Evolutionary conservation across 2,113 vertebrate species (phyloP).

Genomic region (Spea multiplicata): DNA sequence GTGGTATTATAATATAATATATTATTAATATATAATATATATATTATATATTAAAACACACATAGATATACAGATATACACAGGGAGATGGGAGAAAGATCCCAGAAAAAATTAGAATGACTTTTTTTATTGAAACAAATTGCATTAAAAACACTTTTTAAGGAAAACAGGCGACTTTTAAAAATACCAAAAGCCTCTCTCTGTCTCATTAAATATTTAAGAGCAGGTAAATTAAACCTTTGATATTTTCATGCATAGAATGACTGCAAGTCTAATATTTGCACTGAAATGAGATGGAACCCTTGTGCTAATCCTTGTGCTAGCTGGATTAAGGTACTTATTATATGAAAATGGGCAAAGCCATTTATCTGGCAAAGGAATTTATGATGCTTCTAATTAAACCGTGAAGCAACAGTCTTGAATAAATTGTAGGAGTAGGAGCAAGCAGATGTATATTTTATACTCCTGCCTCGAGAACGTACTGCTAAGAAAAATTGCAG

Average conservation of each 20-base stretch:
- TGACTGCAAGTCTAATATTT: slow-evolving; percentile 51
- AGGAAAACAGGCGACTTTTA: slow-evolving; percentile 37
- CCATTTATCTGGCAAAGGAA: slow-evolving; percentile 51
- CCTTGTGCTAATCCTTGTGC: slow-evolving; percentile 40
- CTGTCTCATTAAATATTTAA: slow-evolving; percentile 40
- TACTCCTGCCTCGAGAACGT: background rate
- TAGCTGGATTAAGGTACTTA: slow-evolving; percentile 41
- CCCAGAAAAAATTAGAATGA: no score
- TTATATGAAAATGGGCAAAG: slow-evolving; percentile 51
- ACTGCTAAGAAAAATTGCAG: background rate
- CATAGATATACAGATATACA: no score
- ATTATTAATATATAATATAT: background rate
- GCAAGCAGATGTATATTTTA: slow-evolving; percentile 23
- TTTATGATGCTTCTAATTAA: slow-evolving; percentile 42
- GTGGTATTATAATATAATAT: no score
- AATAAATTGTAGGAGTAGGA: slow-evolving; percentile 23
- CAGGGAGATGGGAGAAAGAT: no score
- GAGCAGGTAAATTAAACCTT: slow-evolving; percentile 42
- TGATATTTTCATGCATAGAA: slow-evolving; percentile 43
- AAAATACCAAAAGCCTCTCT: slow-evolving; percentile 19
- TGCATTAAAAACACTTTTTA: slow-evolving; percentile 34
- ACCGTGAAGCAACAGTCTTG: slow-evolving; percentile 38
- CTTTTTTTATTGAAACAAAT: slow-evolving; percentile 20
- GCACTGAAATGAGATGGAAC: slow-evolving; percentile 18
- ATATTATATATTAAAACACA: background rate